These are phyloP conservation scores for Augochlorella aurata DNA, from an alignment of 2,888 invertebrate genomes.

Conservation along the genomic window DNA sequence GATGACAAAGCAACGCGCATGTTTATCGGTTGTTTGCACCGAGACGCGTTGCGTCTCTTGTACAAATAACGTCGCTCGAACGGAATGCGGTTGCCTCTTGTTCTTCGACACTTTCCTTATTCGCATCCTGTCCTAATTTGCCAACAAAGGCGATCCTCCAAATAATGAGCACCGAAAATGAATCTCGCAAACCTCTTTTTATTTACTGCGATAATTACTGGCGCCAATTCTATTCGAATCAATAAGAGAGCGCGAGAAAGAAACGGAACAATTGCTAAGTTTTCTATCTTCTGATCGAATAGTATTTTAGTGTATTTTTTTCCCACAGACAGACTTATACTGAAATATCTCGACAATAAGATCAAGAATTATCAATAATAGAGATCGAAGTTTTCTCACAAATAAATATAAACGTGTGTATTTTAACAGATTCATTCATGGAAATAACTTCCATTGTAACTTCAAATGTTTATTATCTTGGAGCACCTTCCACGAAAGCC, in stretches of 20 bases:
- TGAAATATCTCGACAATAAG: too few species aligned
- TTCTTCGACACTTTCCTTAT: constrained; percentile 54
- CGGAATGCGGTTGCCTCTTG: constrained; percentile 62
- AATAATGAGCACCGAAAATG: constrained; percentile 39
- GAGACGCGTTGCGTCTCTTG: constrained; percentile 50
- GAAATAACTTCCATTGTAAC: too few species aligned
- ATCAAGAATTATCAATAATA: too few species aligned
- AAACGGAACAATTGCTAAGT: too few species aligned
- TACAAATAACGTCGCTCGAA: constrained; percentile 58
- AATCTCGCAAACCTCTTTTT: constrained; percentile 24
- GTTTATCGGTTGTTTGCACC: constrained; percentile 70
- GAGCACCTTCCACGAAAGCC: too few species aligned
- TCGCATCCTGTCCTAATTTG: constrained; percentile 35
- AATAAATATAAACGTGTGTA: neutral
- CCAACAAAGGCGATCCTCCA: constrained; percentile 41
- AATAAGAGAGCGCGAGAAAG: too few species aligned
- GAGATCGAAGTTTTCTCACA: too few species aligned
- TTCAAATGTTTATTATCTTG: too few species aligned
- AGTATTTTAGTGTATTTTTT: too few species aligned
- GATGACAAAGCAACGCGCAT: constrained; percentile 69
- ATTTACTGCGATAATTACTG: neutral
- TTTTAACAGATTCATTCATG: neutral
- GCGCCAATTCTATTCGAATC: constrained; percentile 3
- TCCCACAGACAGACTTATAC: too few species aligned
- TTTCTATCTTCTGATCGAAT: too few species aligned